Base-by-base conservation (phyloP, 1,140 invertebrate species). In the Maniola jurtina region DNA sequence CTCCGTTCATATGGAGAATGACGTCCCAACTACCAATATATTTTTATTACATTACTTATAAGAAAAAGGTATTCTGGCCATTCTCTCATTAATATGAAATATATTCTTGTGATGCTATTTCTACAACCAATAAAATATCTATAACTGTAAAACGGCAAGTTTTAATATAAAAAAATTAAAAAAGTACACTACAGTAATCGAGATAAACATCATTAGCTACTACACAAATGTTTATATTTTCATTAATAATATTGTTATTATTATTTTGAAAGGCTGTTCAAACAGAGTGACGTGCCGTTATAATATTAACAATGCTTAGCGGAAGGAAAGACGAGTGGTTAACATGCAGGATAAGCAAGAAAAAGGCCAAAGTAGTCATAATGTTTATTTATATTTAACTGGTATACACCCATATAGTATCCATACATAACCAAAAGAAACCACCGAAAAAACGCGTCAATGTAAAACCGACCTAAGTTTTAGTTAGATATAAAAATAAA, bases 401-500 rank as follows among this genome's bases (percentile, higher is more conserved):
- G 25, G 25, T 25, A 4, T 25, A 25, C 25, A 25, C 25, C 25
- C 1, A 25, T 25, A 25, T 84, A 76, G 67, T 81, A 86, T 77
- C 79, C 73, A 80, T 83, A 86, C 81, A 85, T 80, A 77, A 86
- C 76, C 70, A 83, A 76, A 78, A 67, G 66, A 72, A 62, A 70
- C 73, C 60, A 62, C 69, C 66, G 73, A 76, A 80, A 69, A 76
- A 77, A 73, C 74, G 73, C 75, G 74, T 61, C 71, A 72, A 65
- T 71, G 69, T 70, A 63, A 66, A 70, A 79, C 67, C 70, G 61
- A 74, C 70, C 76, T 73, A 78, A 65, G 65, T 70, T 40, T 69
- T 77, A 82, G 10, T 64, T 70, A 72, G 73, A 83, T 87, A 85
- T 86, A 87, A 87, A 87, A 86, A 86, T 82, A 82, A 86, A 86